phyloP scores from a whole-genome alignment of 92 coral and sea anemone genomes.

The Parazoanthus swiftii region DNA sequence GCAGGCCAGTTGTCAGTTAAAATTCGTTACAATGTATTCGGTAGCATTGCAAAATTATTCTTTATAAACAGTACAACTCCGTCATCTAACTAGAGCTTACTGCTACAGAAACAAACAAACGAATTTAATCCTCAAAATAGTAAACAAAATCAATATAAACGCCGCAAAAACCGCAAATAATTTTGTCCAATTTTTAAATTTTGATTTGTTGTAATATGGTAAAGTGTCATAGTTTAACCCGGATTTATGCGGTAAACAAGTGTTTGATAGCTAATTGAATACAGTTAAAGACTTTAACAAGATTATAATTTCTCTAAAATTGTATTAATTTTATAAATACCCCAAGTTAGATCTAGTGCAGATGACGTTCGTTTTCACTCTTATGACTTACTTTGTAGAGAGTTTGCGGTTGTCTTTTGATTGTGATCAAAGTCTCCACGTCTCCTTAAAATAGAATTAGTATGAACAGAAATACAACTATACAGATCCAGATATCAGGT shows the following conservation, averaged over 20 bases:
- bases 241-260: constrained; percentile 16
- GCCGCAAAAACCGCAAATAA: neutral
- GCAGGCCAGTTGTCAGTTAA: too few relatives aligned
- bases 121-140: neutral
- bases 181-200: neutral
- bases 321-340: constrained; percentile 31
- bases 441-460: neutral
- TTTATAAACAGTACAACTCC: too few relatives aligned
- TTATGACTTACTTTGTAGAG: neutral
- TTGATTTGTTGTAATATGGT: neutral
- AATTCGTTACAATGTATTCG: neutral
- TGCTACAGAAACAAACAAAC: too few relatives aligned
- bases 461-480: too few relatives aligned
- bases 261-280: neutral
- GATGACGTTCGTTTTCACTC: neutral
- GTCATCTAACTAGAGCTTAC: too few relatives aligned
- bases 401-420: constrained; percentile 24
- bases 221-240: neutral
- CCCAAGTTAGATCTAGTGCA: neutral
- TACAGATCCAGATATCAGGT: neutral
- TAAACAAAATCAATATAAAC: neutral
- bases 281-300: constrained; percentile 9
- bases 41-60: neutral
- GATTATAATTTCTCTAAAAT: constrained; percentile 7
- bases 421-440: constrained; percentile 3